These are phyloP conservation scores for Apamea crenata DNA, from an alignment of 2,888 invertebrate genomes.

Conservation along the genomic window DNA sequence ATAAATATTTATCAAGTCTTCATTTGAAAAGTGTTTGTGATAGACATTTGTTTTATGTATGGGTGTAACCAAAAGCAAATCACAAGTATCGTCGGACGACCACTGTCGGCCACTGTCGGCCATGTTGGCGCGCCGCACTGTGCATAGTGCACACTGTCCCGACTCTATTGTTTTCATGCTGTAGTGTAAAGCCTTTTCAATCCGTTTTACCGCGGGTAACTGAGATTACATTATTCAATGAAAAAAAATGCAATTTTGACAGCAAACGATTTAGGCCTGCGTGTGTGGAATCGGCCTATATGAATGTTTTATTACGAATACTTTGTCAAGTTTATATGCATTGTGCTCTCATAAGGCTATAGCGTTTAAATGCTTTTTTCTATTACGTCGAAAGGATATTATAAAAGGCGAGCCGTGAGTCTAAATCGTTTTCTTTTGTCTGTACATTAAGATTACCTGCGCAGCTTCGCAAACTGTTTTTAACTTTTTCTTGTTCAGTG, in stretches of 20 bases:
- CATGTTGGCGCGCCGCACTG: constrained; percentile 8
- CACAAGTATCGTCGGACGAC: not conserved
- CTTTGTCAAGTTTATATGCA: constrained; percentile 45
- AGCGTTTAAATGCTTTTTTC: constrained; percentile 52
- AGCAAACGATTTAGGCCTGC: constrained; percentile 40
- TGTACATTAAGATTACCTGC: constrained; percentile 71
- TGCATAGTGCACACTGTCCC: constrained; percentile 8
- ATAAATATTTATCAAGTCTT: constrained; percentile 14
- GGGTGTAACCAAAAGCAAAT: constrained; percentile 27
- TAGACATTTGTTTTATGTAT: constrained; percentile 6
- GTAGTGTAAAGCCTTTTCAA: constrained; percentile 42
- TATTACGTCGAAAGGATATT: constrained; percentile 56
- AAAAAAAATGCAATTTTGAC: constrained; percentile 58
- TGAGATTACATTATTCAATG: constrained; percentile 56
- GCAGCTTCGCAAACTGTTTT: constrained; percentile 69
- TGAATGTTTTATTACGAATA: constrained; percentile 50
- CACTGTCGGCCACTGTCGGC: not conserved
- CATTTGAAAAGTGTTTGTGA: not conserved
- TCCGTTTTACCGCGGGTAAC: constrained; percentile 42
- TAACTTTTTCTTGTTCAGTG: constrained; percentile 77
- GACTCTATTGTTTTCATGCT: constrained; percentile 46
- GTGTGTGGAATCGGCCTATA: constrained; percentile 35
- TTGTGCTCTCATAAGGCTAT: constrained; percentile 46
- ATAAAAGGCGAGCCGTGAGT: constrained; percentile 50
- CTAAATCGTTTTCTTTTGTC: constrained; percentile 63